Evolutionary conservation across 1,140 invertebrate species (phyloP).

Genomic region (Dendrolimus punctatus): DNA sequence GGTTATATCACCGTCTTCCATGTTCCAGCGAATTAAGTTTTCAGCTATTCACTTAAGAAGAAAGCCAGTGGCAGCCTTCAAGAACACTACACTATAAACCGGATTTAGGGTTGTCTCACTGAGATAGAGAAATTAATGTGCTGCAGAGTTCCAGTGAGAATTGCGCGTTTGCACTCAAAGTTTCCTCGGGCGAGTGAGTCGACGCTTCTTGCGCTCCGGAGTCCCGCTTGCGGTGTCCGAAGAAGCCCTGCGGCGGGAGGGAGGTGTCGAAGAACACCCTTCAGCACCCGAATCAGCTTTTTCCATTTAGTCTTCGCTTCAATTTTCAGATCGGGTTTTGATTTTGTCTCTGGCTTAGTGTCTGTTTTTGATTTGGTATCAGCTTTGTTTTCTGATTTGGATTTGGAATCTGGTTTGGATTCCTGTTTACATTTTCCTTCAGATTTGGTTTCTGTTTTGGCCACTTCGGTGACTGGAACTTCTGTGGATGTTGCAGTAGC

Average conservation of each 20-base stretch:
- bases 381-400: slow-evolving; percentile 8
- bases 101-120: too few relatives aligned
- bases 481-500: slow-evolving; percentile 14
- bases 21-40: too few relatives aligned
- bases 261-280: slow-evolving; percentile 20
- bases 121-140: too few relatives aligned
- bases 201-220: slow-evolving; percentile 58
- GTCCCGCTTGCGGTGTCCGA: slow-evolving; percentile 29
- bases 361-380: slow-evolving; percentile 14
- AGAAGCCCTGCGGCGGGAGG: slow-evolving; percentile 37
- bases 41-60: too few relatives aligned
- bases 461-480: slow-evolving; percentile 11
- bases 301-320: slow-evolving; percentile 6
- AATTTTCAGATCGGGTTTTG: slow-evolving; percentile 3
- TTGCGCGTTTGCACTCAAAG: slow-evolving; percentile 27
- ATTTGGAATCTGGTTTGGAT: slow-evolving; percentile 10
- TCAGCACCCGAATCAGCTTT: slow-evolving; percentile 21
- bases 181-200: slow-evolving; percentile 54
- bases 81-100: too few relatives aligned
- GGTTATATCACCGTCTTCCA: too few relatives aligned
- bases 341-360: slow-evolving; percentile 6
- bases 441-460: slow-evolving; percentile 5
- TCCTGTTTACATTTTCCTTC: slow-evolving; percentile 9
- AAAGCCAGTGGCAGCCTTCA: too few relatives aligned
- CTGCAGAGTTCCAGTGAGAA: neutral